Percentiles rank a stretch among this genome's conserved stretches.
These are phyloP conservation scores for Drosophila kambysellisi DNA, from an alignment of 2,888 invertebrate species.

Conservation along the genomic window DNA sequence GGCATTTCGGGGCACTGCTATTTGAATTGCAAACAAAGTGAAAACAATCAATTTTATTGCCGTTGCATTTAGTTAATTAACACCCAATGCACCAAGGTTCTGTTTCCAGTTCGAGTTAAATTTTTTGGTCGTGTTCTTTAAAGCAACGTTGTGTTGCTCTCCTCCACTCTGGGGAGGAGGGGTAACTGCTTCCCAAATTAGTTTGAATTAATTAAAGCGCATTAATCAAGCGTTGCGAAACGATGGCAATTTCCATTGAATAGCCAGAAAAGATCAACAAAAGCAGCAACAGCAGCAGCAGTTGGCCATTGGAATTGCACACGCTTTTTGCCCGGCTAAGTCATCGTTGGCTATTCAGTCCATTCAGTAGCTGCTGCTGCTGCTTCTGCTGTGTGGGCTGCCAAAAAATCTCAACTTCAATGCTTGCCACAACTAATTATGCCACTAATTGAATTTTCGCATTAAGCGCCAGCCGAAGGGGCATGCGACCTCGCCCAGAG, in stretches of 20 bases:
- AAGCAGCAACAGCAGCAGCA: constrained; percentile 30
- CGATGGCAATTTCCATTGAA: constrained; percentile 54
- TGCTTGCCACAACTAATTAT: constrained; percentile 83
- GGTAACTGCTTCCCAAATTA: constrained; percentile 61
- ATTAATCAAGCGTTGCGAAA: constrained; percentile 75
- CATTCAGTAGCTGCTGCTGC: constrained; percentile 36
- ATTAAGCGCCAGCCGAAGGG: constrained; percentile 69
- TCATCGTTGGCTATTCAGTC: constrained; percentile 35
- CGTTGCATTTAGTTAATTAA: constrained; percentile 82
- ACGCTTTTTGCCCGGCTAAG: constrained; percentile 46
- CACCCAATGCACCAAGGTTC: constrained; percentile 71
- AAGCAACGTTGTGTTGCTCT: constrained; percentile 18
- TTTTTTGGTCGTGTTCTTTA: constrained; percentile 36
- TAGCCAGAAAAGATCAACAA: constrained; percentile 61
- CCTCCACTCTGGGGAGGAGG: background rate
- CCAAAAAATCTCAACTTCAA: constrained; percentile 78
- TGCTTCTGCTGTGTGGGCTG: constrained; percentile 13
- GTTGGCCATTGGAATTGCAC: constrained; percentile 42
- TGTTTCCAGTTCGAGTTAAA: constrained; percentile 16
- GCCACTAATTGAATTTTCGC: constrained; percentile 83
- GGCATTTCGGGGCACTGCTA: constrained; percentile 55
- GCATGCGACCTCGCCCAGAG: constrained; percentile 22
- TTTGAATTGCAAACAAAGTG: constrained; percentile 82
- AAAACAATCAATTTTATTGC: constrained; percentile 81
- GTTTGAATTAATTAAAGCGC: constrained; percentile 77